Evolutionary conservation across 2,797 vertebrate species (phyloP).

Genomic region (Gymnothorax reevesii): DNA sequence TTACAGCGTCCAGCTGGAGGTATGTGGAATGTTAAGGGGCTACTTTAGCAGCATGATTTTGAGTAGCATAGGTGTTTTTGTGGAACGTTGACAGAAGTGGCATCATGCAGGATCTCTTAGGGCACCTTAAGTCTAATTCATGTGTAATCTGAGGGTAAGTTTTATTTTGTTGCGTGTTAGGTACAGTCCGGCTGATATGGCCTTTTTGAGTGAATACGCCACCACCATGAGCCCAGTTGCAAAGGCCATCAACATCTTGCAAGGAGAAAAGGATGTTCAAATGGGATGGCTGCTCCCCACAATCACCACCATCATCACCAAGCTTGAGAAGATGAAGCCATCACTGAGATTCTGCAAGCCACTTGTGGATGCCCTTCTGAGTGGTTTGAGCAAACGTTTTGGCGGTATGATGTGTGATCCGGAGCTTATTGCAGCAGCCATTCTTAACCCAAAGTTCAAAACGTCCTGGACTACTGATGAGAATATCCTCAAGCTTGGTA

Average conservation of each 20-base stretch:
- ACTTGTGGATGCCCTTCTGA: constrained; percentile 24
- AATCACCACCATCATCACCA: neutral
- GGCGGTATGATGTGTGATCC: constrained; percentile 11
- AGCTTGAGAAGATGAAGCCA: neutral
- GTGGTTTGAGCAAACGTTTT: neutral
- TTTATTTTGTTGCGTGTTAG: neutral
- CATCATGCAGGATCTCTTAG: no score
- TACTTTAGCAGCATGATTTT: no score
- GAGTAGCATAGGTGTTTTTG: no score
- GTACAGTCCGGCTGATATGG: constrained; percentile 32
- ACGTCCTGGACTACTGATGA: constrained; percentile 28
- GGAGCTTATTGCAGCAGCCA: constrained; percentile 31
- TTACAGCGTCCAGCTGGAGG: no score
- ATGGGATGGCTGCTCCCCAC: constrained; percentile 28
- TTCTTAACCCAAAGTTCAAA: constrained; percentile 35
- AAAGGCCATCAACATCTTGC: constrained; percentile 17
- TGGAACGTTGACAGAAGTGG: no score
- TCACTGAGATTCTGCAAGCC: constrained; percentile 29
- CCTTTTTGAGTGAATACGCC: constrained; percentile 31
- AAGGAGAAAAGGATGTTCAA: constrained; percentile 27
- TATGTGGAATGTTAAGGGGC: no score
- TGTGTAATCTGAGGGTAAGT: no score
- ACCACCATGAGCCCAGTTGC: constrained; percentile 35
- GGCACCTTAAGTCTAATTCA: no score
- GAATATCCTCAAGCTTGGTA: constrained; percentile 13